These are phyloP conservation scores for Carettochelys insculpta DNA, from an alignment of 2,113 vertebrate species.

Conservation along the genomic window DNA sequence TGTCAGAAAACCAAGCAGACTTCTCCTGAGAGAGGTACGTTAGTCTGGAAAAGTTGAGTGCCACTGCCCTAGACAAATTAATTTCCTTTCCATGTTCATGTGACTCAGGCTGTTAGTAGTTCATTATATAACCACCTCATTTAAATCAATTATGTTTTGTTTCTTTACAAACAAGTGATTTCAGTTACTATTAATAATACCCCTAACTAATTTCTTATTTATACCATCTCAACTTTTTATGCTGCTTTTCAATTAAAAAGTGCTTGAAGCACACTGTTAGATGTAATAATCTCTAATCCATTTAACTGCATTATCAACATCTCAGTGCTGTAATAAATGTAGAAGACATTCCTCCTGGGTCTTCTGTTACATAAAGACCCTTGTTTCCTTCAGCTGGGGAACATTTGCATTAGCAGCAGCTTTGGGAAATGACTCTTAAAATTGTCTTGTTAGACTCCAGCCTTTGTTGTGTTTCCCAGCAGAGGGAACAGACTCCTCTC, in stretches of 20 bases:
- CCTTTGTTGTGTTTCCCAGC: no score
- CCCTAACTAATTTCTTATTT: not conserved
- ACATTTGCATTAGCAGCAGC: not conserved
- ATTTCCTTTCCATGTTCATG: not conserved
- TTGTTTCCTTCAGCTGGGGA: not conserved
- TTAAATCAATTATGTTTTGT: not conserved
- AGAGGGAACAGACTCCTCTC: no score
- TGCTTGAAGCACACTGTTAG: not conserved
- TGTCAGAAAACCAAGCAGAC: no score
- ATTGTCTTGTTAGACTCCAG: not conserved
- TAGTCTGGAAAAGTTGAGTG: no score
- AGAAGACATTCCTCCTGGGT: not conserved
- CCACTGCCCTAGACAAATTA: not conserved
- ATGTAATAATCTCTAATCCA: not conserved
- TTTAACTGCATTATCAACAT: not conserved
- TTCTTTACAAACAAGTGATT: not conserved
- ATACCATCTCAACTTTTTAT: not conserved
- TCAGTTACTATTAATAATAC: not conserved
- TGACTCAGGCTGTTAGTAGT: not conserved
- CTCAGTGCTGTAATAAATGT: not conserved
- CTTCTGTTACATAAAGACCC: not conserved
- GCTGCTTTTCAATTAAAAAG: not conserved
- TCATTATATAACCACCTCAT: not conserved
- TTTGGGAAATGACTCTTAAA: not conserved
- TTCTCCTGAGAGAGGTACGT: no score